These are phyloP conservation scores for Lytechinus pictus DNA, from an alignment of 35 echinoderm and acorn worm genomes.

Conservation along the genomic window DNA sequence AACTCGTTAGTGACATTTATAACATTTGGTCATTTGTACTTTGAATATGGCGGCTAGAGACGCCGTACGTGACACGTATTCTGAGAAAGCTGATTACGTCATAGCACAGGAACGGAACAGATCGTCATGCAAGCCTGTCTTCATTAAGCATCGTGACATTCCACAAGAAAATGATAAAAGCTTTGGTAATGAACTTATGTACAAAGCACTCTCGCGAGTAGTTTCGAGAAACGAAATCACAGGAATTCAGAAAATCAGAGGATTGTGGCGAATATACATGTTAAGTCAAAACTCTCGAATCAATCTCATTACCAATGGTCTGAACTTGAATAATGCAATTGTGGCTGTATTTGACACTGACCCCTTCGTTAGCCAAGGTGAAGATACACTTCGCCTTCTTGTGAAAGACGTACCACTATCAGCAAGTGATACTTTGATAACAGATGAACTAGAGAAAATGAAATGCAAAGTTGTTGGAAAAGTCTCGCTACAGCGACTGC, in stretches of 20 bases:
- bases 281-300: neutral
- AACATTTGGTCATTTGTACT: no score
- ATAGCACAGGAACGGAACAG: no score
- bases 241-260: neutral
- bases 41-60: no score
- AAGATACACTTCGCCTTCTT: neutral
- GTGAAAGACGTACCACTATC: neutral
- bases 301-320: neutral
- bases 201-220: no score
- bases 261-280: neutral
- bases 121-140: no score
- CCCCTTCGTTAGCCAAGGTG: neutral
- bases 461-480: neutral
- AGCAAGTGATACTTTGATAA: neutral
- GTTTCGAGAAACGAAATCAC: neutral
- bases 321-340: neutral
- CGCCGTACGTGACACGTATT: no score
- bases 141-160: no score
- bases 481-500: neutral
- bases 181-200: no score
- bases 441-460: conserved; percentile 3
- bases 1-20: no score
- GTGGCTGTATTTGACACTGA: neutral
- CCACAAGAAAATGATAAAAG: no score
- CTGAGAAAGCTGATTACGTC: no score